Evolutionary conservation across 2,113 vertebrate genomes (phyloP).

Genomic region (Melospiza melodia): DNA sequence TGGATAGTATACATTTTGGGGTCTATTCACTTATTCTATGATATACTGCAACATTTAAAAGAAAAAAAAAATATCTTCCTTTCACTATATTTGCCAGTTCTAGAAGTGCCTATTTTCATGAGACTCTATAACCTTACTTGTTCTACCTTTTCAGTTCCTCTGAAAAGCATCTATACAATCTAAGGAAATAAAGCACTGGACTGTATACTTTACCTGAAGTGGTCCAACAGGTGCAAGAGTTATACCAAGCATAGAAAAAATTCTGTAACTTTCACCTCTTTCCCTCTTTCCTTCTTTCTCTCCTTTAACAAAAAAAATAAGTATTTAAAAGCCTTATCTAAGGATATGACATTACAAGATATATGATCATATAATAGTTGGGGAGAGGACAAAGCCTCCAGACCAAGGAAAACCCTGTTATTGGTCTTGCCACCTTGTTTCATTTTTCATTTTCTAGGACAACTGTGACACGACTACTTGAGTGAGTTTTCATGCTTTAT

Average conservation of each 20-base stretch:
- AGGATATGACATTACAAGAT: background rate
- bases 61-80: background rate
- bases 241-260: background rate
- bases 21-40: background rate
- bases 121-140: background rate
- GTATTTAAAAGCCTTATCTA: background rate
- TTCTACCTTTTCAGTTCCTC: background rate
- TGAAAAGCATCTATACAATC: background rate
- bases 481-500: background rate
- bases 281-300: background rate
- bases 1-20: fast-evolving
- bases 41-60: background rate
- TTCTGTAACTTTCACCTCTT: background rate
- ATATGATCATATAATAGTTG: background rate
- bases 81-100: background rate
- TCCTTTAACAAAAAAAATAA: background rate
- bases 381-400: background rate
- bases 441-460: background rate
- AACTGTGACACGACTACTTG: background rate
- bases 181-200: background rate
- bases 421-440: background rate
- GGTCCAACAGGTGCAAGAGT: background rate
- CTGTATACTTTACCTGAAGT: background rate
- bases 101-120: background rate
- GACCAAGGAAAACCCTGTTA: background rate